These are phyloP conservation scores for Phrynocephalus guinanensis DNA, from an alignment of 2,797 vertebrate species.

Conservation along the genomic window DNA sequence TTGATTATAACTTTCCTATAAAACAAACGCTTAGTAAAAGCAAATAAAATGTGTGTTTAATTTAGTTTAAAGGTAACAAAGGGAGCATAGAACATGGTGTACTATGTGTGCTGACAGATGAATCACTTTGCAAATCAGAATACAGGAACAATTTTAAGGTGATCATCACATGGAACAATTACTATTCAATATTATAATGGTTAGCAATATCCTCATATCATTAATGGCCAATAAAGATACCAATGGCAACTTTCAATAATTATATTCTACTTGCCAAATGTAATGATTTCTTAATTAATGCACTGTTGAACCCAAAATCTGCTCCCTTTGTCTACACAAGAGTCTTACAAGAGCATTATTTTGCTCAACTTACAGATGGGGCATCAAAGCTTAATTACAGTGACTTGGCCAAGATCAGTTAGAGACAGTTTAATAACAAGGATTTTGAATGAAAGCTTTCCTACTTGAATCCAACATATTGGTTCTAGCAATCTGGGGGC, in stretches of 20 bases:
- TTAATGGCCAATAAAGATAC: slow-evolving; percentile 37
- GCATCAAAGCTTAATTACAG: slow-evolving; percentile 1
- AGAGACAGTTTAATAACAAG: neutral
- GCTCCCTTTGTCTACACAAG: neutral
- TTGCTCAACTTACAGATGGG: neutral
- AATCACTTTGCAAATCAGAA: neutral
- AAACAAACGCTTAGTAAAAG: too few species aligned
- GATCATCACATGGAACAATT: slow-evolving; percentile 8
- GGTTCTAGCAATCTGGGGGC: neutral
- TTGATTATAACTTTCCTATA: too few species aligned
- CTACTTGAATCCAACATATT: neutral
- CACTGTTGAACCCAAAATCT: neutral
- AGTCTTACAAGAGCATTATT: neutral
- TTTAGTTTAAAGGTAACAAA: too few species aligned
- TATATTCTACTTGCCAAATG: neutral
- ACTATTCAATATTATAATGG: slow-evolving; percentile 26
- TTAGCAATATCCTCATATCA: slow-evolving; percentile 22
- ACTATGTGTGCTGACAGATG: neutral
- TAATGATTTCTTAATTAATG: slow-evolving; percentile 39
- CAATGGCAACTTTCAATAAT: slow-evolving; percentile 28
- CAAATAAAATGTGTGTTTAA: too few species aligned
- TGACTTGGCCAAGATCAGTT: neutral
- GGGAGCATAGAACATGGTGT: neutral
- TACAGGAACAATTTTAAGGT: neutral
- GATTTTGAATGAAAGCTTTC: neutral